A percentile compares a stretch with the other conserved stretches of the same genome.
Conservation (phyloP, 2,113 vertebrate species). For the Chelonoidis abingdonii region DNA sequence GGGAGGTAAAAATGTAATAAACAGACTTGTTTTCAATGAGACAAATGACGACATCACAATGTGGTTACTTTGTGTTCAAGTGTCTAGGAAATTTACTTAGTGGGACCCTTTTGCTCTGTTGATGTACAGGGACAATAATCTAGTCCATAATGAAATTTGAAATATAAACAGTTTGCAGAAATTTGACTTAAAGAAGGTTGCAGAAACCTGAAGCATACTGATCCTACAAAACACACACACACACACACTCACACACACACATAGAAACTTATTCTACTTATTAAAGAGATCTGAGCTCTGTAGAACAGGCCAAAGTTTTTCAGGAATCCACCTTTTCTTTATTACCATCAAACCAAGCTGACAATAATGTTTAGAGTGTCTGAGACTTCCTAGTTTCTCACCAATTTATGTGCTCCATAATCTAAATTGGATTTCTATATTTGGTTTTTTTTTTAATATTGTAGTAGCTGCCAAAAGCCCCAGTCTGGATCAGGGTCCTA, state of each 20-base stretch:
- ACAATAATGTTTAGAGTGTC: neutral
- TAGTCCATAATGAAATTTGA: neutral
- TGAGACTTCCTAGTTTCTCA: neutral
- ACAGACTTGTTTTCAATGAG: neutral
- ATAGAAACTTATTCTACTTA: neutral
- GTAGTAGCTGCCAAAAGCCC: neutral
- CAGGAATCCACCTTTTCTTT: neutral
- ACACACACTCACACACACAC: neutral
- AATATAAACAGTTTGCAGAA: constrained; percentile 2
- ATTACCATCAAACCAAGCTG: neutral
- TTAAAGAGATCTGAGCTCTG: neutral
- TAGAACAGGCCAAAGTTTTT: neutral
- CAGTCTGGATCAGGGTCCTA: neutral
- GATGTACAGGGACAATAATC: neutral
- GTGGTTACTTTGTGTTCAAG: neutral
- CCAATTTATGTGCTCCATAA: neutral
- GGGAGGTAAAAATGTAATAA: neutral
- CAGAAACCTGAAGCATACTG: neutral
- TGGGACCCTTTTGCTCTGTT: neutral
- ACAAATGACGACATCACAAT: neutral
- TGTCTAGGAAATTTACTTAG: neutral
- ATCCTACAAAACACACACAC: neutral
- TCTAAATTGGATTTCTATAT: neutral
- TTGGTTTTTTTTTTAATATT: neutral
- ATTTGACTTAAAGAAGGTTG: neutral